Evolutionary conservation across 2,797 vertebrate species (phyloP).

Genomic region (Onychomys torridus): DNA sequence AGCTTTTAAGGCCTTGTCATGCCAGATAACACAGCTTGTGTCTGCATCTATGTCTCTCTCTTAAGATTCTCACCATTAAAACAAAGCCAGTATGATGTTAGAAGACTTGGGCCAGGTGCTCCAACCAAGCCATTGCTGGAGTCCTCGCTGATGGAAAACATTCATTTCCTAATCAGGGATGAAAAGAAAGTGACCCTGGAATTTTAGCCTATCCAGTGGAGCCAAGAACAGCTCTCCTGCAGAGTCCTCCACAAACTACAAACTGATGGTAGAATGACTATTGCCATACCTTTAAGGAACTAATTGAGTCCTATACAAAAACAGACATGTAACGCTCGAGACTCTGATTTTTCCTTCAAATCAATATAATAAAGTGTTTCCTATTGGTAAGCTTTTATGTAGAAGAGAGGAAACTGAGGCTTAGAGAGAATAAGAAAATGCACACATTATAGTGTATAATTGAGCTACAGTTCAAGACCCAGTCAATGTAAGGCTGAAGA

Average conservation of each 20-base stretch:
- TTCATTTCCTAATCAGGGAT: neutral
- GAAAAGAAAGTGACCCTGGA: neutral
- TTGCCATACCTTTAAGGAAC: neutral
- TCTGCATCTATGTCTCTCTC: neutral
- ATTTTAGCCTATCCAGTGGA: neutral
- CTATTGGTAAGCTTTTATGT: neutral
- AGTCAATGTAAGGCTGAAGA: neutral
- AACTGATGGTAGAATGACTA: constrained; percentile 38
- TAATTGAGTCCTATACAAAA: neutral
- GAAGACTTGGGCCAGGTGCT: neutral
- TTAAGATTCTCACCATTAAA: neutral
- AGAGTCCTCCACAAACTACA: constrained; percentile 4
- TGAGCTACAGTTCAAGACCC: constrained; percentile 10
- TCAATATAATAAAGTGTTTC: neutral
- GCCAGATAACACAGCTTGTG: neutral
- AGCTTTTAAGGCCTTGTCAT: neutral
- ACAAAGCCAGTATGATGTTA: neutral
- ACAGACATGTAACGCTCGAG: neutral
- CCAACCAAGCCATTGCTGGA: neutral
- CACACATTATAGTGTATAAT: neutral
- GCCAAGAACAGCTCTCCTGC: neutral
- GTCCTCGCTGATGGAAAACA: neutral
- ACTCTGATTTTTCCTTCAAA: neutral
- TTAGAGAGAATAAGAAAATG: neutral
- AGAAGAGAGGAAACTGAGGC: neutral